Conservation (phyloP, 2,113 vertebrate genomes). For the Mesitornis unicolor region DNA sequence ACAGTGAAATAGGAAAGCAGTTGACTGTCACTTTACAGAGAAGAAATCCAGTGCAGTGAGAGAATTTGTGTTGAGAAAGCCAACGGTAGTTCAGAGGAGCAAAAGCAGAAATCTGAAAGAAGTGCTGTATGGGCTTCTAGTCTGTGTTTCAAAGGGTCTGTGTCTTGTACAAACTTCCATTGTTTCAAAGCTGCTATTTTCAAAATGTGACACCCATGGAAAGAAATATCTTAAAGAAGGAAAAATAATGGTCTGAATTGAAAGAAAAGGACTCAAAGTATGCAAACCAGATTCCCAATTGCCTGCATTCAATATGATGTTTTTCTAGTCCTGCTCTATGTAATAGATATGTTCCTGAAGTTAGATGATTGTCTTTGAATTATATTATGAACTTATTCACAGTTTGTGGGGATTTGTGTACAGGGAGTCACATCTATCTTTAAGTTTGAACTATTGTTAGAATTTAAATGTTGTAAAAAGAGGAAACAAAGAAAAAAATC, state of each 20-base stretch:
- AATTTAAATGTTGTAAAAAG: background rate
- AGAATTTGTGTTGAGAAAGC: background rate
- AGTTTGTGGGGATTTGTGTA: background rate
- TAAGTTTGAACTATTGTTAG: background rate
- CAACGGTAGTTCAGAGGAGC: background rate
- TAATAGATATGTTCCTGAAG: background rate
- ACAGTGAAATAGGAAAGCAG: background rate
- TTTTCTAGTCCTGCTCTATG: background rate
- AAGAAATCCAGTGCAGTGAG: background rate
- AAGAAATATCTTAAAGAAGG: background rate
- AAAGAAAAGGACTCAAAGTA: background rate
- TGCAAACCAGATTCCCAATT: background rate
- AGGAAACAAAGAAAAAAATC: background rate
- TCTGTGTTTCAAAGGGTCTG: fast-evolving
- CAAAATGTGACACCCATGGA: background rate
- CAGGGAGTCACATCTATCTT: background rate
- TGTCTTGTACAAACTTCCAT: background rate
- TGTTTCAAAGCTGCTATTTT: background rate
- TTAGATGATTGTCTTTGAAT: background rate
- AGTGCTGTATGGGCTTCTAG: background rate
- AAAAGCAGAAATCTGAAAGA: background rate
- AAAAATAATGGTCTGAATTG: background rate
- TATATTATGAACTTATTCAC: background rate
- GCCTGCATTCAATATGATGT: background rate
- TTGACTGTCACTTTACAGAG: background rate